A percentile compares a stretch with the other conserved stretches of the same genome.
Conservation (phyloP, 2,797 vertebrate species). For the Urocyon cinereoargenteus region DNA sequence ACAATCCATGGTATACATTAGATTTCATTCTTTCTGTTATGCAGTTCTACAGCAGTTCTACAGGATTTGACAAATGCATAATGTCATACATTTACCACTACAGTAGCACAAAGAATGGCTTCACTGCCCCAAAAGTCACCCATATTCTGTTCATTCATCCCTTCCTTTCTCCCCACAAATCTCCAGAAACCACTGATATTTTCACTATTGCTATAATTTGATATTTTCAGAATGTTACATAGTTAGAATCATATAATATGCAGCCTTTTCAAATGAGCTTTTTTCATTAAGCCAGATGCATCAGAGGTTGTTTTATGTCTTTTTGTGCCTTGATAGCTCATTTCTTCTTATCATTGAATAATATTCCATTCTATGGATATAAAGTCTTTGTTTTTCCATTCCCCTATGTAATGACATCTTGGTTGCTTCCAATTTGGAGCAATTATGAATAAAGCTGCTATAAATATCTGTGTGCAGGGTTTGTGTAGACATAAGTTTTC, state of each 20-base stretch:
- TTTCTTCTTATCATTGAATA: neutral
- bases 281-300: neutral
- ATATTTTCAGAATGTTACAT: neutral
- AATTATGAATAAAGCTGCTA: neutral
- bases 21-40: neutral
- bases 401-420: neutral
- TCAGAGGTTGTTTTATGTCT: neutral
- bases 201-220: neutral
- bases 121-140: neutral
- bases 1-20: neutral
- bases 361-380: neutral
- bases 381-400: neutral
- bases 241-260: neutral
- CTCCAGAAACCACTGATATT: neutral
- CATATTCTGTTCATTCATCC: neutral
- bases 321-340: neutral
- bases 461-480: neutral
- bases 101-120: neutral
- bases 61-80: neutral
- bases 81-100: neutral
- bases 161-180: neutral
- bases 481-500: neutral
- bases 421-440: neutral
- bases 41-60: neutral
- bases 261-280: neutral